These are phyloP conservation scores for Peucedramus taeniatus DNA, from an alignment of 2,113 vertebrate genomes.

Conservation along the genomic window DNA sequence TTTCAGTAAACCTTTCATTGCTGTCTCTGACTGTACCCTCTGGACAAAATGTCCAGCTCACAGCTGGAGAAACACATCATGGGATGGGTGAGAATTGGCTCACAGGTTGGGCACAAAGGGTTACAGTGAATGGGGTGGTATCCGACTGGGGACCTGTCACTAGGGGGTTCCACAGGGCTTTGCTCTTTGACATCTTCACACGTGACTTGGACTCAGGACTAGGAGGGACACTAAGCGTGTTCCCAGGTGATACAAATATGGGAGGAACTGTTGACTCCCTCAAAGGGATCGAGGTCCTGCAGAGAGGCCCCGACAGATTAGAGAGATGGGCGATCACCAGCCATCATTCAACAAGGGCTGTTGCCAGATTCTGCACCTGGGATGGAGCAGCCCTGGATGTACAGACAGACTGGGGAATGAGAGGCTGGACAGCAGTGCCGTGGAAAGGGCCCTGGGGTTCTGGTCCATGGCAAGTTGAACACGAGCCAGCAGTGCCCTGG, in stretches of 20 bases:
- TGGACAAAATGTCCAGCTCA: background rate
- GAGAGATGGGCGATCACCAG: too few relatives aligned
- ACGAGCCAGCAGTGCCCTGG: background rate
- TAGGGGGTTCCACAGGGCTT: background rate
- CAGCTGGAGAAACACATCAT: background rate
- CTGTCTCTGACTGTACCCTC: background rate
- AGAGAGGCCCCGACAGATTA: background rate
- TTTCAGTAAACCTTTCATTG: background rate
- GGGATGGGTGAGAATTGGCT: background rate
- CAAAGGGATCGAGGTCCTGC: too few relatives aligned
- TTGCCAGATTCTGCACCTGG: background rate
- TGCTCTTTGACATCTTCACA: background rate
- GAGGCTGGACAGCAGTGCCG: background rate
- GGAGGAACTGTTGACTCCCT: background rate
- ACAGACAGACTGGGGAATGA: background rate
- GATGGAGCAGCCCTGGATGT: background rate
- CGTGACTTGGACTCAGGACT: too few relatives aligned
- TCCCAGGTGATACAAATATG: background rate
- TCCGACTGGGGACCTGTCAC: background rate
- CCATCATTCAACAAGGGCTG: rapidly evolving
- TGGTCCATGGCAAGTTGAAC: background rate
- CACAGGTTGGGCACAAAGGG: background rate
- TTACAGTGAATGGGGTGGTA: background rate
- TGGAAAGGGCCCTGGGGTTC: background rate
- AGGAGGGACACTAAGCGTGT: background rate